A percentile compares a stretch with the other conserved stretches of the same genome.
These are phyloP conservation scores for Phaenicophaeus curvirostris DNA, from an alignment of 2,797 vertebrate genomes.

Conservation along the genomic window DNA sequence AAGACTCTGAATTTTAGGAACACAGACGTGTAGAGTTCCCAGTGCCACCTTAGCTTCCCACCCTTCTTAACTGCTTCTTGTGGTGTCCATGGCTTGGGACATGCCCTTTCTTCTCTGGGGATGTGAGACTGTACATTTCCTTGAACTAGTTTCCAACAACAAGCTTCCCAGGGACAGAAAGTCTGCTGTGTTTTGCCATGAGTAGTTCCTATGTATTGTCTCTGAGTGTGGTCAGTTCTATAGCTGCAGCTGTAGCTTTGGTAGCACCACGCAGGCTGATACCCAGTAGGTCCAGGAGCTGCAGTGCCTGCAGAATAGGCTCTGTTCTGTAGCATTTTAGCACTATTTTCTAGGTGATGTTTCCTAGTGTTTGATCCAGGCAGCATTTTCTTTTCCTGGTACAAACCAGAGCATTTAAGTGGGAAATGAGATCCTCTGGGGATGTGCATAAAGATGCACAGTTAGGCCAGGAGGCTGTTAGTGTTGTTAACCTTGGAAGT, in stretches of 20 bases:
- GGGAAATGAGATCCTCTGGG: background rate
- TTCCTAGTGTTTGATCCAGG: background rate
- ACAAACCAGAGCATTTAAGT: background rate
- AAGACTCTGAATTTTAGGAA: background rate
- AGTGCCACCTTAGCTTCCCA: background rate
- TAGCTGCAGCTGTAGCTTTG: background rate
- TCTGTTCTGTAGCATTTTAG: background rate
- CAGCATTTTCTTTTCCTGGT: background rate
- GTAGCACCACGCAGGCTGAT: background rate
- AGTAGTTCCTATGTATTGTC: accelerated
- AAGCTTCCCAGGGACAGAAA: background rate
- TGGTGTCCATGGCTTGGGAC: background rate
- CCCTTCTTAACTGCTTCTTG: background rate
- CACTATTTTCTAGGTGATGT: background rate
- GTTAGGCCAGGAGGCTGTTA: background rate
- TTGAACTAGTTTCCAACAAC: background rate
- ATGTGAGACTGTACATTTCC: background rate
- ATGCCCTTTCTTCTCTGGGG: background rate
- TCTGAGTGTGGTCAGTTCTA: accelerated
- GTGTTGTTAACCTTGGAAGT: background rate
- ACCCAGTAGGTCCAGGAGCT: background rate
- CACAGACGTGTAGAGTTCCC: background rate
- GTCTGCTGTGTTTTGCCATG: background rate
- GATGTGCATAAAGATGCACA: background rate
- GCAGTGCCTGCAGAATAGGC: background rate